These are phyloP conservation scores for Hirtodrosophila confusa DNA, from an alignment of 2,888 invertebrate species.

Conservation along the genomic window DNA sequence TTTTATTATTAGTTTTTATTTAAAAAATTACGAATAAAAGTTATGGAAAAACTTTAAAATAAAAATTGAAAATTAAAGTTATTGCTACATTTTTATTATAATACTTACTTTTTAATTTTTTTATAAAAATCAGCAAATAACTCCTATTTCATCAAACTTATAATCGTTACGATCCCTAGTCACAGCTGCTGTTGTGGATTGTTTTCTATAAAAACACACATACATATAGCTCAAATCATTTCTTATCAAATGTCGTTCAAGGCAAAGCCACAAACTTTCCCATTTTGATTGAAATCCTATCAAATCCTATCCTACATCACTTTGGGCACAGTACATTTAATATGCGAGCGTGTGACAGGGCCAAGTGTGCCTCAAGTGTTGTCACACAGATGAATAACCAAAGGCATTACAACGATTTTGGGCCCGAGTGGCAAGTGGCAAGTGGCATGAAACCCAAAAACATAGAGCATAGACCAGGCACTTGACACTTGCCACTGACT, in stretches of 20 bases:
- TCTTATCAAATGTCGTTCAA: constrained; percentile 10
- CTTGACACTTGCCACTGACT: constrained; percentile 76
- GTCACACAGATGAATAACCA: constrained; percentile 64
- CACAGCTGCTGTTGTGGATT: no score
- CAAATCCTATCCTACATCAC: constrained; percentile 11
- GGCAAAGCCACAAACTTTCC: constrained; percentile 5
- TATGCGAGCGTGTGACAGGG: constrained; percentile 37
- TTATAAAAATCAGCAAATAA: no score
- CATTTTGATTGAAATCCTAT: constrained; percentile 19
- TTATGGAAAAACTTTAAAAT: no score
- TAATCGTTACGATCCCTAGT: no score
- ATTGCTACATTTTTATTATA: no score
- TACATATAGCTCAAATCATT: constrained; percentile 3
- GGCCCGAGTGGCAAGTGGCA: constrained; percentile 60
- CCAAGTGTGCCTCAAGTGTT: constrained; percentile 70
- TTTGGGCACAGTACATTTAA: constrained; percentile 33
- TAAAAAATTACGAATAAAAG: no score
- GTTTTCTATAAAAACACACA: not conserved
- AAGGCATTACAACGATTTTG: constrained; percentile 66
- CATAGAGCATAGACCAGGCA: constrained; percentile 37
- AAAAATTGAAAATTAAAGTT: no score
- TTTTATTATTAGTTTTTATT: no score
- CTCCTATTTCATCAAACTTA: no score
- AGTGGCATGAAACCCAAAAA: constrained; percentile 59
- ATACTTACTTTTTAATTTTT: no score